These are phyloP conservation scores for Plecturocebus donacophilus DNA, from an alignment of 2,113 vertebrate species.

Conservation along the genomic window DNA sequence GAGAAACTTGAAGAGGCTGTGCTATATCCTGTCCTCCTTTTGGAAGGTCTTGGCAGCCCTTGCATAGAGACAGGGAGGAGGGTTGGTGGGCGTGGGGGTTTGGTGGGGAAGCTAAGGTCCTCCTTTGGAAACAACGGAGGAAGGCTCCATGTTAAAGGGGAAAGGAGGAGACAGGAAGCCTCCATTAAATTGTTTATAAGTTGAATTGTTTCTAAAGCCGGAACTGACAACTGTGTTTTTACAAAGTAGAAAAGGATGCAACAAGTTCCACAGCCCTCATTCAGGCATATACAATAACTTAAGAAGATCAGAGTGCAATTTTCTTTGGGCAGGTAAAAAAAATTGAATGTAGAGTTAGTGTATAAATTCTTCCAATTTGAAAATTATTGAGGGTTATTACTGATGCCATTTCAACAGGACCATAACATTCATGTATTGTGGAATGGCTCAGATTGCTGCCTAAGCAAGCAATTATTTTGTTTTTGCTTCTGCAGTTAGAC, in stretches of 20 bases:
- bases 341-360: not conserved
- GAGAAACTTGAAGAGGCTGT: slow-evolving; percentile 18
- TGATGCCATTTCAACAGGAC: not conserved
- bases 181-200: slow-evolving; percentile 78
- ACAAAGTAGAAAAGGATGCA: slow-evolving; percentile 62
- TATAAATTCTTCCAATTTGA: not conserved
- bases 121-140: slow-evolving; percentile 62
- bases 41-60: slow-evolving; percentile 34
- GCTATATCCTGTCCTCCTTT: slow-evolving; percentile 30
- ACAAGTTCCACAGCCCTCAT: not conserved
- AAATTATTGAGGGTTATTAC: not conserved
- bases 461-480: slow-evolving; percentile 55
- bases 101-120: slow-evolving; percentile 49
- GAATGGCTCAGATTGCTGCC: slow-evolving; percentile 19
- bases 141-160: slow-evolving; percentile 70
- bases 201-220: slow-evolving; percentile 76
- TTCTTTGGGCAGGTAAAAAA: slow-evolving; percentile 51
- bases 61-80: slow-evolving; percentile 26
- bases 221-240: slow-evolving; percentile 78
- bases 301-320: slow-evolving; percentile 12
- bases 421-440: not conserved
- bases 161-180: slow-evolving; percentile 79
- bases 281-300: not conserved
- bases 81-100: slow-evolving; percentile 1
- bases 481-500: slow-evolving; percentile 53